These are phyloP conservation scores for Abrostola triplasia DNA, from an alignment of 2,888 invertebrate species.

Conservation along the genomic window DNA sequence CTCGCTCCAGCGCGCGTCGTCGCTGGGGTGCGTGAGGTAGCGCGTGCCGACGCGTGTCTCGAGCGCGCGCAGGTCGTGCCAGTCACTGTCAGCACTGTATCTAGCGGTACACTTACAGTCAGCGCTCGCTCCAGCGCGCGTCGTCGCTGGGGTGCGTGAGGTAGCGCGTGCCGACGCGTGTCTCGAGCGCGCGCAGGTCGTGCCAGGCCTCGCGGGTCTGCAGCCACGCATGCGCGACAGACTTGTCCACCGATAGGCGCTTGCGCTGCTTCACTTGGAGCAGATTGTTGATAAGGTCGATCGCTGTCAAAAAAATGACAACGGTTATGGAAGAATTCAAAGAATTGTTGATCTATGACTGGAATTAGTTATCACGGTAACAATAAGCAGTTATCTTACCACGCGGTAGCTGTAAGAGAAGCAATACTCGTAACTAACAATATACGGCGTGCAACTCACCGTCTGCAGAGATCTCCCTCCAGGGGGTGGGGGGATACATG, in stretches of 20 bases:
- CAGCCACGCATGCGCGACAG: conserved; percentile 97
- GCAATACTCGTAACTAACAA: background rate
- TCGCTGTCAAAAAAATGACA: conserved; percentile 90
- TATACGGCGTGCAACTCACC: too few relatives aligned
- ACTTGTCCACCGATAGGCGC: conserved; percentile 98
- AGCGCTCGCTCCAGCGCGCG: conserved; percentile 60
- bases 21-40: conserved; percentile 82
- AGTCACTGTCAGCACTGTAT: too few relatives aligned
- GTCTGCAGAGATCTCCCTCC: conserved; percentile 96
- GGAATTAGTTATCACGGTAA: too few relatives aligned
- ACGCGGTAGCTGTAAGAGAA: too few relatives aligned
- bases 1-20: conserved; percentile 70
- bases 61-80: too few relatives aligned
- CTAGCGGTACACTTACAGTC: background rate
- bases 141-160: conserved; percentile 83
- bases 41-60: conserved; percentile 84
- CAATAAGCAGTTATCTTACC: too few relatives aligned
- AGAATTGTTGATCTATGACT: too few relatives aligned
- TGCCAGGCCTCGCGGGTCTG: conserved; percentile 99
- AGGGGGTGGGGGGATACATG: conserved; percentile 99
- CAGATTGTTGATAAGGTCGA: conserved; percentile 98
- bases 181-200: conserved; percentile 96
- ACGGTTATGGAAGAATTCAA: background rate
- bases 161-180: conserved; percentile 75
- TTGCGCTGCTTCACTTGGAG: conserved; percentile 99